Conservation (phyloP, 2,113 vertebrate species). For the Haliaeetus leucogaster region DNA sequence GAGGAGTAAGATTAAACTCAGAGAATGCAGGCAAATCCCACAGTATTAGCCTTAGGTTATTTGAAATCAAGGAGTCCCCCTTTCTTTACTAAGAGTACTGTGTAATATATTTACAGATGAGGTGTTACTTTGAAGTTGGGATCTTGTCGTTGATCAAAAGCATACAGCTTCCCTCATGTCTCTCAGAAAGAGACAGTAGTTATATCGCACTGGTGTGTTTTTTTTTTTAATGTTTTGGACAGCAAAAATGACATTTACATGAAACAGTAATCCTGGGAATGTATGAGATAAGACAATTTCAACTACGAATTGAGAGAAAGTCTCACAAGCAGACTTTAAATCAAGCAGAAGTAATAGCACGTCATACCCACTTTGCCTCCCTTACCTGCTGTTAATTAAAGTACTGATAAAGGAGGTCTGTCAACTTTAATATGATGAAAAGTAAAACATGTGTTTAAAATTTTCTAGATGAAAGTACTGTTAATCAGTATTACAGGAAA, state of each 20-base stretch:
- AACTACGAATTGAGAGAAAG: conserved; percentile 20
- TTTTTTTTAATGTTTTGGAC: conserved; percentile 73
- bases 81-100: conserved; percentile 26
- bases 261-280: conserved; percentile 68
- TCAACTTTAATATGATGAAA: conserved; percentile 58
- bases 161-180: conserved; percentile 60
- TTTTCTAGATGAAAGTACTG: conserved; percentile 60
- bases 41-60: background rate
- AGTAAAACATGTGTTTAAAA: conserved; percentile 51
- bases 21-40: background rate
- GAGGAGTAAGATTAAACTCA: background rate
- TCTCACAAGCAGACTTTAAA: conserved; percentile 60
- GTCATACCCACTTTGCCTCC: conserved; percentile 33
- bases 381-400: conserved; percentile 69
- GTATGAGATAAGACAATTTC: conserved; percentile 67
- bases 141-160: conserved; percentile 78
- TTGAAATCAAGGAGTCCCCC: conserved; percentile 39
- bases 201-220: conserved; percentile 53
- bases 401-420: conserved; percentile 64
- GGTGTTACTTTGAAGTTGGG: conserved; percentile 73
- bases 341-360: conserved; percentile 52
- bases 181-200: conserved; percentile 72
- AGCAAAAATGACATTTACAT: conserved; percentile 78
- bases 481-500: conserved; percentile 69
- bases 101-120: conserved; percentile 71